A percentile compares a stretch with the other conserved stretches of the same genome.
Conservation (phyloP, 1,140 invertebrate species). For the Polyergus mexicanus region DNA sequence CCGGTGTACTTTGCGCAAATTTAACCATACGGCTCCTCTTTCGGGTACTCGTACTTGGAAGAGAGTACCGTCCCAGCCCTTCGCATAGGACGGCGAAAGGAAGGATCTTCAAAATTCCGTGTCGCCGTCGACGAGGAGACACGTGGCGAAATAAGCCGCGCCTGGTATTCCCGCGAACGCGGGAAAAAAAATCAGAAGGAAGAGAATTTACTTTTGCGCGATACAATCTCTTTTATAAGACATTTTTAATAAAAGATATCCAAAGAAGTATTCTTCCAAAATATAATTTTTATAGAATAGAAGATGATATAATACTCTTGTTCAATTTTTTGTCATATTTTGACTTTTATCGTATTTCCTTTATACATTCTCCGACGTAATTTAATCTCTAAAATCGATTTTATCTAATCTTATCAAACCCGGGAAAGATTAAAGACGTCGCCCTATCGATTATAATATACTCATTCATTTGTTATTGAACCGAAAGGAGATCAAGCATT, state of each 20-base stretch:
- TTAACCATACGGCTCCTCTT: conserved; percentile 53
- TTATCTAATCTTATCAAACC: background rate
- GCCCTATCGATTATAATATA: background rate
- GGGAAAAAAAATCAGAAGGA: background rate
- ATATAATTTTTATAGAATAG: background rate
- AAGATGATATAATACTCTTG: too few species aligned
- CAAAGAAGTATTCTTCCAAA: background rate
- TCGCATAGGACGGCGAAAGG: background rate
- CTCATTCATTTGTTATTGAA: background rate
- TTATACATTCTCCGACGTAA: background rate
- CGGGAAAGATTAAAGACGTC: background rate
- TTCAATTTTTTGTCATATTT: background rate
- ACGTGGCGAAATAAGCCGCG: background rate
- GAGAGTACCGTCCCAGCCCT: background rate
- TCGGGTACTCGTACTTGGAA: background rate
- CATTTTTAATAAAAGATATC: background rate
- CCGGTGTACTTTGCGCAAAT: conserved; percentile 63
- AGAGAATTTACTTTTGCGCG: background rate
- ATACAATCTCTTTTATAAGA: background rate
- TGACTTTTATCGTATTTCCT: background rate
- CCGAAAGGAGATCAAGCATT: background rate
- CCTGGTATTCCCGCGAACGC: background rate
- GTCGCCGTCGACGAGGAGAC: background rate
- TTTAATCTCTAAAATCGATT: background rate
- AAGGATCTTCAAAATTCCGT: conserved; percentile 11